Evolutionary conservation across 2,797 vertebrate species (phyloP), one percentile per base, ranked within the genome.

Genomic region (Meriones psammophilus): DNA sequence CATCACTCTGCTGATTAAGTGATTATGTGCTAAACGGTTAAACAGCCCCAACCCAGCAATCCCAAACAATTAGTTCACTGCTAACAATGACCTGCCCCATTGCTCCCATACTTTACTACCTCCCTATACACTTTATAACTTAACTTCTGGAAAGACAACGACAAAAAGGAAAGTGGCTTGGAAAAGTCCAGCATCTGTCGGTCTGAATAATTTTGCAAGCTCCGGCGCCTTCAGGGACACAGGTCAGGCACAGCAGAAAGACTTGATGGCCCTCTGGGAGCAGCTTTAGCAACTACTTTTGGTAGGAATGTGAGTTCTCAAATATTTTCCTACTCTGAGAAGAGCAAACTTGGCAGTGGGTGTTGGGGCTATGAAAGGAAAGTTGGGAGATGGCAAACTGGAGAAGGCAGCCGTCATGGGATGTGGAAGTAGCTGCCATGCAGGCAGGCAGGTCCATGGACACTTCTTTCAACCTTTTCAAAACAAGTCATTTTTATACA

Each of bases 81-180:
- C 28, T 69, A 56, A n/a, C 64, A 50, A 54, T 0, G 30, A 2
- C 26, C 18, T 8, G 20, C 54, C 15, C 69, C 20, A 60, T 0
- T 33, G n/a, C 17, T 77, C 78, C 71, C 66, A 30, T 20, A 71
- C 64, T 95, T 79, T 69, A 79, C 26, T 85, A 83, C 69, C 60
- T 66, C 84, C 39, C 42, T 39, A 89, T 80, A 54, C 46, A 88
- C 20, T 79, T 68, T 93, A 80, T 46, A 94, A 46, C 56, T n/a
- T 79, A 64, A 84, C 4, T 56, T 74, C n/a, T 17, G 18, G 39
- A 85, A 88, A 28, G 83, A 0, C 69, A 80, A 84, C 64, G 50
- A 42, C 80, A 56, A 36, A 4, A 0, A 68, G 42, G 12, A 12
- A 24, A 62, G 60, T n/a, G 24, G 68, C 20, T 66, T 56, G 36